phyloP scores from a whole-genome alignment of 2,113 vertebrate genomes.

The Paratilapia polleni region DNA sequence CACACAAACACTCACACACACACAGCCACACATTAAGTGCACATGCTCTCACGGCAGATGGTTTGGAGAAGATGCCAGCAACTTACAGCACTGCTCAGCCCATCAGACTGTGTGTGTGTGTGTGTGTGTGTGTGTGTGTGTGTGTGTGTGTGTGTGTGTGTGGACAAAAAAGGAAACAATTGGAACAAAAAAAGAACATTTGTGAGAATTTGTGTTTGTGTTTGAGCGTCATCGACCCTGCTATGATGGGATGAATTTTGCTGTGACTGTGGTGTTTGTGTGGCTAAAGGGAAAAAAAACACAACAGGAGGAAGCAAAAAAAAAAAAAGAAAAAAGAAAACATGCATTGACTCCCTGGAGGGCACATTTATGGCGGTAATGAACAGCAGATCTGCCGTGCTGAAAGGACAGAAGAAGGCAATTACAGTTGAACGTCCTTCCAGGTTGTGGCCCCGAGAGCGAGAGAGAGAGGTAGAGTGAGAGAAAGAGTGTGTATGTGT shows the following conservation, averaged over 20 bases:
- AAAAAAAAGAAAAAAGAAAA: slow-evolving; percentile 14
- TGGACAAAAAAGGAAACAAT: slow-evolving; percentile 8
- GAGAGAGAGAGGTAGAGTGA: neutral
- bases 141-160: neutral
- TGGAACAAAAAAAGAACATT: neutral
- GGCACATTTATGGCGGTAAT: slow-evolving; percentile 62
- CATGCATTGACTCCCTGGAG: slow-evolving; percentile 46
- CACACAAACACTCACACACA: neutral
- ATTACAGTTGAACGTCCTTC: slow-evolving; percentile 69
- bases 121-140: neutral
- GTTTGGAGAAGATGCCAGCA: slow-evolving; percentile 58
- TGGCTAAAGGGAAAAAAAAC: neutral
- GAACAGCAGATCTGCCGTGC: slow-evolving; percentile 69
- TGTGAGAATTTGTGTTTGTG: neutral
- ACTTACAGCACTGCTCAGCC: slow-evolving; percentile 33
- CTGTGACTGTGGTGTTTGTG: neutral
- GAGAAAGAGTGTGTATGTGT: slow-evolving; percentile 19
- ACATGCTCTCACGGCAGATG: slow-evolving; percentile 59
- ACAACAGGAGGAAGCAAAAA: neutral
- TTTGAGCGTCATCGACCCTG: neutral
- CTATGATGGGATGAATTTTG: neutral
- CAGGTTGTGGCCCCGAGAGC: slow-evolving; percentile 54
- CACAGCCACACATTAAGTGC: slow-evolving; percentile 23
- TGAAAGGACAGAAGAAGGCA: slow-evolving; percentile 72
- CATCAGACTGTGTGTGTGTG: slow-evolving; percentile 10